phyloP scores from a whole-genome alignment of 2,113 vertebrate species.

The Takifugu flavidus region DNA sequence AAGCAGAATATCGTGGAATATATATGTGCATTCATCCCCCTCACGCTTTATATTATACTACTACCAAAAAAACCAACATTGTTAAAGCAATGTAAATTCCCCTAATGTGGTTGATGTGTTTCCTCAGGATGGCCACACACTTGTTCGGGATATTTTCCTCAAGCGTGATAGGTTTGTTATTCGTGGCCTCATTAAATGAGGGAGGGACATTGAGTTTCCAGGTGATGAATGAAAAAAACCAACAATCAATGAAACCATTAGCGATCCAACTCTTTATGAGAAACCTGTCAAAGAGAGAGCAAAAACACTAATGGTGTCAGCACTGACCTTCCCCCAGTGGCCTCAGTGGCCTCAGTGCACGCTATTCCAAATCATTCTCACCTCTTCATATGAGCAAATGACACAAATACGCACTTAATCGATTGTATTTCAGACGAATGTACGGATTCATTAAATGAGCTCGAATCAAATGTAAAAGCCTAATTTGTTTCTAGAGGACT shows the following conservation, averaged over 20 bases:
- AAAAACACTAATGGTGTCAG: constrained; percentile 27
- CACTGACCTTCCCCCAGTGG: constrained; percentile 4
- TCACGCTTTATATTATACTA: no score
- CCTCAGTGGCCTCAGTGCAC: not conserved
- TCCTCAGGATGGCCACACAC: not conserved
- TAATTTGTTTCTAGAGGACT: not conserved
- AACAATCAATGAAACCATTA: constrained; percentile 60
- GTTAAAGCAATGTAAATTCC: not conserved
- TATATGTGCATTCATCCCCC: no score
- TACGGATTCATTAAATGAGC: constrained; percentile 1
- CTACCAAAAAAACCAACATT: not conserved
- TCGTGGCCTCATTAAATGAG: constrained; percentile 30
- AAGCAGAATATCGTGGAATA: not conserved
- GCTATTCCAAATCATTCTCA: not conserved
- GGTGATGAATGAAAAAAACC: constrained; percentile 54
- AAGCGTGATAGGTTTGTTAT: constrained; percentile 30
- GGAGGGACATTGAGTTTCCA: constrained; percentile 23
- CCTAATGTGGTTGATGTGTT: not conserved
- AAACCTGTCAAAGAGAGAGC: constrained; percentile 21
- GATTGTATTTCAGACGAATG: not conserved
- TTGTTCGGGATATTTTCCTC: constrained; percentile 9
- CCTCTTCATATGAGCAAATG: constrained; percentile 8
- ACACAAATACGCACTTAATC: not conserved
- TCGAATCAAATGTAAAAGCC: constrained; percentile 19
- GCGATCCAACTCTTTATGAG: constrained; percentile 15